These are phyloP conservation scores for Pocillopora verrucosa DNA, from an alignment of 64 coral and sea anemone genomes.

Conservation along the genomic window DNA sequence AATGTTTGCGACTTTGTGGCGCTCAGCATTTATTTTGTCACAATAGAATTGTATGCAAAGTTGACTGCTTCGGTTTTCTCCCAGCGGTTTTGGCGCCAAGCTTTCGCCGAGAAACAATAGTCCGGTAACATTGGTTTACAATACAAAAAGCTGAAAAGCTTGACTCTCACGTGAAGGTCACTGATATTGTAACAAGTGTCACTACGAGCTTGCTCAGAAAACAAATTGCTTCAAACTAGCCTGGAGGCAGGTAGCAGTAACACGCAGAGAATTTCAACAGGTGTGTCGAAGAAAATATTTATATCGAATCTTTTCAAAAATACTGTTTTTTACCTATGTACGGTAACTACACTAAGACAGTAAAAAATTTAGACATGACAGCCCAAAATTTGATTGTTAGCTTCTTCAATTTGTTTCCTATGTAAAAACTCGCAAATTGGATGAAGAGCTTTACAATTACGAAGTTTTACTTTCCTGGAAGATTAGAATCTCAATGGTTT, in stretches of 20 bases:
- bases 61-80: neutral
- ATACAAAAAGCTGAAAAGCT: neutral
- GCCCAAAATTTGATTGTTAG: neutral
- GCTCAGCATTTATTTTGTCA: constrained; percentile 6
- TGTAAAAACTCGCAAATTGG: neutral
- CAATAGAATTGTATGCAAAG: constrained; percentile 26
- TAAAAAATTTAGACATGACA: neutral
- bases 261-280: neutral
- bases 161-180: neutral
- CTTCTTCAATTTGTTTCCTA: neutral
- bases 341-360: neutral
- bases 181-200: neutral
- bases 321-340: neutral
- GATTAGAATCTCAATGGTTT: neutral
- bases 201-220: neutral
- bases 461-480: neutral
- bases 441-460: neutral
- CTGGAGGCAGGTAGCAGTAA: neutral
- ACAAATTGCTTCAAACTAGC: neutral
- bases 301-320: neutral
- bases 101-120: constrained; percentile 9
- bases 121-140: neutral
- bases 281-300: neutral
- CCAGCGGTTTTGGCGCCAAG: constrained; percentile 4
- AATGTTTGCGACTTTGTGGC: constrained; percentile 16